Percentiles rank a stretch among this genome's conserved stretches.
Evolutionary conservation across 2,113 vertebrate species (phyloP).

Genomic region (Trogon surrucura): DNA sequence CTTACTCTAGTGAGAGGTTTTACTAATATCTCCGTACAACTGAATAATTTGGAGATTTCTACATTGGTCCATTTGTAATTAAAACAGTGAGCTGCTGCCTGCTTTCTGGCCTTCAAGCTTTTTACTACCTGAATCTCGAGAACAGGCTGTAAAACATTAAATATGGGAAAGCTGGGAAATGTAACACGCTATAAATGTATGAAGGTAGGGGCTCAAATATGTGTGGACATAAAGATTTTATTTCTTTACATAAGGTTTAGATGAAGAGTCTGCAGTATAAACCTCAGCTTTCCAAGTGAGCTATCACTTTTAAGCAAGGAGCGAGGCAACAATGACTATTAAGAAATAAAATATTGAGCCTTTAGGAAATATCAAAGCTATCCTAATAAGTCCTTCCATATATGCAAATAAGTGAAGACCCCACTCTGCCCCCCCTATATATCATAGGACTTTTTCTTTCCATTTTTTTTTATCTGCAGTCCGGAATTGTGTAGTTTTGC

Average conservation of each 20-base stretch:
- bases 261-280: conserved; percentile 61
- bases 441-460: not conserved
- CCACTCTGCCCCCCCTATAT: not conserved
- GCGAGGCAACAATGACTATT: conserved; percentile 22
- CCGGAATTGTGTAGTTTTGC: not conserved
- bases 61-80: conserved; percentile 39
- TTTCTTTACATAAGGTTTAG: conserved; percentile 73
- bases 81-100: conserved; percentile 47
- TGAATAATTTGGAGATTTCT: not conserved
- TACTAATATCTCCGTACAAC: not conserved
- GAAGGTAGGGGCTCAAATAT: conserved; percentile 67
- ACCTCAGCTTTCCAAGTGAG: conserved; percentile 58
- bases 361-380: conserved; percentile 19
- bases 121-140: conserved; percentile 71
- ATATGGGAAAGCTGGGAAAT: conserved; percentile 73
- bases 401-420: not conserved
- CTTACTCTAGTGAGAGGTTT: not conserved
- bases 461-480: not conserved
- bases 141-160: conserved; percentile 67
- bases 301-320: conserved; percentile 61
- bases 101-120: conserved; percentile 39
- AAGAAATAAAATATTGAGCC: conserved; percentile 32
- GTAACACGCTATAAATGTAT: conserved; percentile 63
- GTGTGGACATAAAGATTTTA: conserved; percentile 71
- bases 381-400: not conserved